phyloP scores from a whole-genome alignment of 2,888 invertebrate species.

The Ophion ventricosus region DNA sequence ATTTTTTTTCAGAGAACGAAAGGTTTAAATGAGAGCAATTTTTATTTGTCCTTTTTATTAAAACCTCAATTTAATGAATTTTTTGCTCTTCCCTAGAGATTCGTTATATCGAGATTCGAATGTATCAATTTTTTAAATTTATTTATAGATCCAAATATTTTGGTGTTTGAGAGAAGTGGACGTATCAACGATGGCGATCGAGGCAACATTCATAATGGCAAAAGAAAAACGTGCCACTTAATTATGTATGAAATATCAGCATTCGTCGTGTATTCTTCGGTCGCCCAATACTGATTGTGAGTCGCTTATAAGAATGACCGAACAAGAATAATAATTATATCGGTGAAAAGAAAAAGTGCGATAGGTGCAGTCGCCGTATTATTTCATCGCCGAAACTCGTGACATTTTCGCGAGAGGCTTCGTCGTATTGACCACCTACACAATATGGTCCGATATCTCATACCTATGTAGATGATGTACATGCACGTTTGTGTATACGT shows the following conservation, averaged over 20 bases:
- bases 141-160: too few species aligned
- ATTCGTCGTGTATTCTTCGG: constrained; percentile 23
- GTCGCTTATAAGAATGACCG: constrained; percentile 18
- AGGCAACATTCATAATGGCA: constrained; percentile 19
- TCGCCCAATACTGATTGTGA: background rate
- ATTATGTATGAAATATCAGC: constrained; percentile 35
- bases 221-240: constrained; percentile 31
- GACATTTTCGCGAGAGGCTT: constrained; percentile 69
- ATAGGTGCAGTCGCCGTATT: constrained; percentile 56
- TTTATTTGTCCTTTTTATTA: too few species aligned
- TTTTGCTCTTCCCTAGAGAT: too few species aligned
- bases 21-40: too few species aligned
- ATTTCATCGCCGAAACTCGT: constrained; percentile 66
- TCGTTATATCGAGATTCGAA: too few species aligned
- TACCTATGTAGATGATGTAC: background rate
- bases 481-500: background rate
- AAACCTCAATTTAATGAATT: too few species aligned
- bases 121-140: too few species aligned
- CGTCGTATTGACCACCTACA: constrained; percentile 64
- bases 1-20: too few species aligned
- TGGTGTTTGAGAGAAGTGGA: background rate
- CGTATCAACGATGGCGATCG: constrained; percentile 6
- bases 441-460: constrained; percentile 65
- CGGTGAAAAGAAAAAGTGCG: background rate
- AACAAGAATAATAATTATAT: constrained; percentile 37